Evolutionary conservation across 2,888 invertebrate genomes (phyloP), one percentile per base, ranked within the genome.

Genomic region (Papilio gigon): DNA sequence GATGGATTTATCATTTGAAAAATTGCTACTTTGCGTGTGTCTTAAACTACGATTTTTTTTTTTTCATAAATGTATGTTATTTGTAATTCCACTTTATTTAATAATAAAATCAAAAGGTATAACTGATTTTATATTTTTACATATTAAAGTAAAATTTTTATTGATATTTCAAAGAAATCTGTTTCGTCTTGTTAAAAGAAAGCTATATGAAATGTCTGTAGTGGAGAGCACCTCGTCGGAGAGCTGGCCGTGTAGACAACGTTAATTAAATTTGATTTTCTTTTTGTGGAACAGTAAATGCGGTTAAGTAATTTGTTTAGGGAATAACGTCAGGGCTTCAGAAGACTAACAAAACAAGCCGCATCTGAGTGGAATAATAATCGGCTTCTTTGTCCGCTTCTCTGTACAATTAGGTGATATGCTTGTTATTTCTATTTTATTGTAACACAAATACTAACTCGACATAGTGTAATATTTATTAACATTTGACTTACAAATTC

Each of bases 221-320:
- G 17, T 25, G 44, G 17, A 62, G 25, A 17, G 61, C 40, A 44
- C 37, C 35, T 59, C 37, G 14, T 3, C 12, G 20, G 59, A 59
- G 37, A 20, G 22, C 20, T 37, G 37, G 30, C 53, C n/a, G 17
- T 56, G 53, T 56, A 56, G 53, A 56, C 53, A 35, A 61, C 27
- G 50, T 59, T 65, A 65, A 65, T 65, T 65, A 65, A 65, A 60
- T 66, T 66, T 66, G 66, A 66, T 59, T 60, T 66, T 59, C 59
- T 60, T 66, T 66, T 50, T 59, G 66, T 27, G 53, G 63, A 44
- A 62, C 67, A 56, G 67, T 87, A 88, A 89, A 89, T 84, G 87
- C 78, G 85, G 87, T 88, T 86, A 85, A 85, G 83, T 88, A 91
- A 90, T 86, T 84, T 86, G 87, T 83, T 90, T 88, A 90, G 85